These are phyloP conservation scores for Parasteatoda tepidariorum DNA, from an alignment of 1,140 invertebrate genomes.

Conservation along the genomic window DNA sequence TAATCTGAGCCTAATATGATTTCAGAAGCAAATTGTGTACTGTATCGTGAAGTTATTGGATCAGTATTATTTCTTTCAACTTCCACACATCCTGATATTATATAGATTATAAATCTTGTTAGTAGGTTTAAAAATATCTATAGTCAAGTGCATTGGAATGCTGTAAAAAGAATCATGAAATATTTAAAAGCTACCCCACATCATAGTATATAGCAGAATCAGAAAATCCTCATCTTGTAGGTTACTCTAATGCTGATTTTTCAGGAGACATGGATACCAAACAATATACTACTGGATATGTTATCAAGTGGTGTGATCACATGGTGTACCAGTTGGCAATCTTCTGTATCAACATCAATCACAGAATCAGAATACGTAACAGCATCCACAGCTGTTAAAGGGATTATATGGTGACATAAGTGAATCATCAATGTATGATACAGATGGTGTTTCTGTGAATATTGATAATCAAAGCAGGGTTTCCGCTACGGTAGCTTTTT, in stretches of 20 bases:
- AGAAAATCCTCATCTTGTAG: neutral
- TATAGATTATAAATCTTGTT: conserved; percentile 56
- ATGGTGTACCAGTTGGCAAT: neutral
- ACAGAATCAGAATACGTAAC: conserved; percentile 17
- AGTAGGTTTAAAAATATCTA: conserved; percentile 35
- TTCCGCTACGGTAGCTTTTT: too few relatives aligned
- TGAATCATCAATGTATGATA: too few relatives aligned
- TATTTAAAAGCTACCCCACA: neutral
- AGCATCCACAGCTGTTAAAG: neutral
- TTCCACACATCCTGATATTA: conserved; percentile 63
- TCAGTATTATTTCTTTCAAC: conserved; percentile 46
- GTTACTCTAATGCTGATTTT: conserved; percentile 68
- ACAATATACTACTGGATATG: conserved; percentile 12
- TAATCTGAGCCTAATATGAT: neutral
- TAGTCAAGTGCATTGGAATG: neutral
- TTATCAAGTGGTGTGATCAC: neutral
- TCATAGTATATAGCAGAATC: too few relatives aligned
- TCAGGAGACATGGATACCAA: conserved; percentile 64
- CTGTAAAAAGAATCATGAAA: neutral
- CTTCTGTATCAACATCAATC: neutral
- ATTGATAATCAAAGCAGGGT: too few relatives aligned
- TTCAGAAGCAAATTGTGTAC: conserved; percentile 5
- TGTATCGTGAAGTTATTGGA: conserved; percentile 61
- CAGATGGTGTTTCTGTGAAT: too few relatives aligned
- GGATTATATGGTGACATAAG: conserved; percentile 8